Percentiles rank a stretch among this genome's conserved stretches.
phyloP scores from a whole-genome alignment of 2,113 vertebrate genomes.

The Podarcis cretensis region DNA sequence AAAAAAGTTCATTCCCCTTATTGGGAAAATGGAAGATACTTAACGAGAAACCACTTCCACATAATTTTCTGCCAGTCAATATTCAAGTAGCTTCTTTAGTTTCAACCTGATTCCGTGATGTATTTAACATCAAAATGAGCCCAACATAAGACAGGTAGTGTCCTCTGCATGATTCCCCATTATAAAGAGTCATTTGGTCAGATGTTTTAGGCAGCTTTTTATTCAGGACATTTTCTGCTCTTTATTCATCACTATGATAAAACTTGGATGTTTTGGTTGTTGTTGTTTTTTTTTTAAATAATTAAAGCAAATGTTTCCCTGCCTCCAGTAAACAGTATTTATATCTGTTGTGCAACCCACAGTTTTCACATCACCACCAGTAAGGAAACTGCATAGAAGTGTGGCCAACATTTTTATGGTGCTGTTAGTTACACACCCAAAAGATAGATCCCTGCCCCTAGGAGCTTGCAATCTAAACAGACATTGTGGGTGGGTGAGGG shows the following conservation, averaged over 20 bases:
- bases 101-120: not conserved
- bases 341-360: too few relatives aligned
- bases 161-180: too few relatives aligned
- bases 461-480: not conserved
- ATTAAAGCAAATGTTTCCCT: not conserved
- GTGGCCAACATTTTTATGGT: not conserved
- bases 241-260: not conserved
- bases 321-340: not conserved
- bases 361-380: not conserved
- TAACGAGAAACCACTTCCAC: not conserved
- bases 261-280: not conserved
- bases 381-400: not conserved
- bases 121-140: not conserved
- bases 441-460: too few relatives aligned
- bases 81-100: not conserved
- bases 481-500: not conserved
- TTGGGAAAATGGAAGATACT: not conserved
- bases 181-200: not conserved
- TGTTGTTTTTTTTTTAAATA: not conserved
- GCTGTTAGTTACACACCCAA: not conserved
- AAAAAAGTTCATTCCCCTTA: conserved; percentile 12
- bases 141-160: not conserved
- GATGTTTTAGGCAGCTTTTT: not conserved
- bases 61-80: not conserved
- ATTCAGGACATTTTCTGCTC: not conserved